A percentile compares a stretch with the other conserved stretches of the same genome.
Evolutionary conservation across 2,113 vertebrate genomes (phyloP).

Genomic region (Pteropus alecto): DNA sequence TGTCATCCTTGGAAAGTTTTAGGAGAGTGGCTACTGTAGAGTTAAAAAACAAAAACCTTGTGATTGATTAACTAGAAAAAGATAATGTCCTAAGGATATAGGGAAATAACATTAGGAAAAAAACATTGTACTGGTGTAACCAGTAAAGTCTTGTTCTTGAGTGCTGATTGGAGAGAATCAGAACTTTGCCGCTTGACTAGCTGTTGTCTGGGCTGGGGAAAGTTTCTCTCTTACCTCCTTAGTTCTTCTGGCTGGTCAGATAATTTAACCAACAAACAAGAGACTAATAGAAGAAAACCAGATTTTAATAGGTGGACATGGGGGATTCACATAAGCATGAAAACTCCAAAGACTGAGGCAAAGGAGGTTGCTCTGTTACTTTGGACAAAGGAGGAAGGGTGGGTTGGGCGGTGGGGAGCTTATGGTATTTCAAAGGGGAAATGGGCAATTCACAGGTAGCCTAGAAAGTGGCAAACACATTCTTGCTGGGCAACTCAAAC

Average conservation of each 20-base stretch:
- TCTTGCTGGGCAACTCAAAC: neutral
- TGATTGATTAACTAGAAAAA: neutral
- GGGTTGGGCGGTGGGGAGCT: neutral
- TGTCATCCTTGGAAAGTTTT: neutral
- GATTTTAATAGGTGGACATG: too few relatives aligned
- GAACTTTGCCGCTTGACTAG: neutral
- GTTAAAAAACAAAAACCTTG: constrained; percentile 2
- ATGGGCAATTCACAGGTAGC: neutral
- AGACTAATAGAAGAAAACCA: too few relatives aligned
- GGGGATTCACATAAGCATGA: neutral
- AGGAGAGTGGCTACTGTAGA: neutral
- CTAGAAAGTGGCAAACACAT: neutral
- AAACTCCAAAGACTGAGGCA: too few relatives aligned
- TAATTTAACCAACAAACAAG: neutral
- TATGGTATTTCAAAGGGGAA: neutral
- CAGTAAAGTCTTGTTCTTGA: neutral
- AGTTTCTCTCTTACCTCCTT: neutral
- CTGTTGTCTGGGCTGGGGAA: neutral
- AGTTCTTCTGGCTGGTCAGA: neutral
- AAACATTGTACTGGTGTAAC: neutral
- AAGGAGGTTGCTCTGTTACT: neutral
- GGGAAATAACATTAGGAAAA: neutral
- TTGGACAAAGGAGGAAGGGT: neutral
- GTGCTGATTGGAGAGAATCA: neutral
- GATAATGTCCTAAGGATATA: neutral